Conservation (phyloP, 2,797 vertebrate species). For the Bucorvus abyssinicus region DNA sequence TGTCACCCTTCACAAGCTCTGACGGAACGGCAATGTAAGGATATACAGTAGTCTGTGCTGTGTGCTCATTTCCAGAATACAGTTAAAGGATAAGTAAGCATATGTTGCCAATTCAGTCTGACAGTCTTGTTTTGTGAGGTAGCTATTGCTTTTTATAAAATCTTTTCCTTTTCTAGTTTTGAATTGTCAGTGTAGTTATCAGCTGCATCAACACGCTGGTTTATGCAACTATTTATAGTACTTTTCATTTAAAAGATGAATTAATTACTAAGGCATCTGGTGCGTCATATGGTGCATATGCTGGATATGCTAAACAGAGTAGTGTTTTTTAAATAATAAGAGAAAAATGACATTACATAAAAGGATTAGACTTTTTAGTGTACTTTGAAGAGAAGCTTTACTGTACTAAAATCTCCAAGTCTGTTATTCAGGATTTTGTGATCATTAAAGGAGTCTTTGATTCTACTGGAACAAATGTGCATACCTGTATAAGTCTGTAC, state of each 20-base stretch:
- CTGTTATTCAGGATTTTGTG: conserved; percentile 15
- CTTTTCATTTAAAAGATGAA: conserved; percentile 47
- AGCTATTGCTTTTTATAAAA: background rate
- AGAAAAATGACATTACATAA: conserved; percentile 1
- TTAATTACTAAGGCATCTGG: conserved; percentile 63
- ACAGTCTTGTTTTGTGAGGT: conserved; percentile 6
- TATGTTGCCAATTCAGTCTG: background rate
- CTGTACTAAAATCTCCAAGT: background rate
- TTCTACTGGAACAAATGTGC: background rate
- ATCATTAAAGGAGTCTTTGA: conserved; percentile 11
- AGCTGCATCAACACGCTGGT: background rate
- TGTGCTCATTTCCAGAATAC: background rate
- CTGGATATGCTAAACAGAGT: conserved; percentile 28
- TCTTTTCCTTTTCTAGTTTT: background rate
- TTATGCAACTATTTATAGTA: conserved; percentile 43
- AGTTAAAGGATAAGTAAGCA: background rate
- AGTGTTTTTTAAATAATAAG: conserved; percentile 21
- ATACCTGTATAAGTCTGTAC: background rate
- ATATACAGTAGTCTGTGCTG: background rate
- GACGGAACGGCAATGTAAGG: background rate
- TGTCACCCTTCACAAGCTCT: background rate
- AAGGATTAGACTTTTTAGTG: conserved; percentile 7
- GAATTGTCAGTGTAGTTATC: background rate
- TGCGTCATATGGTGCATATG: conserved; percentile 22
- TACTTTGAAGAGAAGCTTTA: conserved; percentile 12